A percentile compares a stretch with the other conserved stretches of the same genome.
Evolutionary conservation across 2,888 invertebrate species (phyloP).

Genomic region (Stenolophus ochropezus): DNA sequence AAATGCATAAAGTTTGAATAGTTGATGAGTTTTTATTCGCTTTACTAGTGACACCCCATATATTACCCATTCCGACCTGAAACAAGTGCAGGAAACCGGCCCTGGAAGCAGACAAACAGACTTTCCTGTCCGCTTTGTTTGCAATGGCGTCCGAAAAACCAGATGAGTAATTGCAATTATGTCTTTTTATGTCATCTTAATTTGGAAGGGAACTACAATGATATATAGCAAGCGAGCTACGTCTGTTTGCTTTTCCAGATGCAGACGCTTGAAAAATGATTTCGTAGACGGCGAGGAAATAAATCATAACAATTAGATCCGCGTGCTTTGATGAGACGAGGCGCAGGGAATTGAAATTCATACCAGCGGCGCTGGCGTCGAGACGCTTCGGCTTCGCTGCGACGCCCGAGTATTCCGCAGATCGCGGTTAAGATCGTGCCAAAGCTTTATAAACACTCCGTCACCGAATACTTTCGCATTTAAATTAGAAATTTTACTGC

Average conservation of each 20-base stretch:
- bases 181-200: conserved; percentile 67
- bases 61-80: too few species aligned
- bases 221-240: conserved; percentile 27
- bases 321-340: conserved; percentile 26
- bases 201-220: conserved; percentile 63
- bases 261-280: conserved; percentile 52
- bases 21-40: too few species aligned
- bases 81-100: too few species aligned
- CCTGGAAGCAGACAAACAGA: conserved; percentile 8
- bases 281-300: conserved; percentile 45
- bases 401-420: conserved; percentile 17
- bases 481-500: conserved; percentile 42
- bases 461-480: conserved; percentile 32
- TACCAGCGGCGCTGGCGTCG: conserved; percentile 1
- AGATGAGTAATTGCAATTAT: conserved; percentile 53
- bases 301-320: conserved; percentile 53
- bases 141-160: conserved; percentile 21
- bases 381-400: neutral
- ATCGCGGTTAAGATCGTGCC: conserved; percentile 29
- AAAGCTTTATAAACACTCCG: conserved; percentile 33
- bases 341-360: conserved; percentile 35
- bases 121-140: neutral
- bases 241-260: conserved; percentile 44
- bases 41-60: too few species aligned
- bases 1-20: too few species aligned